phyloP scores from a whole-genome alignment of 1,140 invertebrate species.

The Pseudomyrmex dendroicus region DNA sequence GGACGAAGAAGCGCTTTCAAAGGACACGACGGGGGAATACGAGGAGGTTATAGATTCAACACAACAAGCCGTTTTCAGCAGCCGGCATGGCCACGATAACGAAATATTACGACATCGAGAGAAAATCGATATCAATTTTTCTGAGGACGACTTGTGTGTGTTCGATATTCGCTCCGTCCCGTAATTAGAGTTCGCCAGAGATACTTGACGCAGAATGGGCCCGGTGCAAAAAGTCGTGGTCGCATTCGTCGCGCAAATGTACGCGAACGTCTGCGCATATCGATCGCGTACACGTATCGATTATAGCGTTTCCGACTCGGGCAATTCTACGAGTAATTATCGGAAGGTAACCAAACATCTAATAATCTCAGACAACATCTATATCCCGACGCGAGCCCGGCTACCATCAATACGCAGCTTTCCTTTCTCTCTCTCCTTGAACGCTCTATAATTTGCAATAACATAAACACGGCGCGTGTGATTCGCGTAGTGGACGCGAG shows the following conservation, averaged over 20 bases:
- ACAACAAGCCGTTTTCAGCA: slow-evolving; percentile 59
- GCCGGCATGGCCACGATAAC: slow-evolving; percentile 29
- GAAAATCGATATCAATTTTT: slow-evolving; percentile 69
- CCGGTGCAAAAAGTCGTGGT: background rate
- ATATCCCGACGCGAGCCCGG: slow-evolving; percentile 38
- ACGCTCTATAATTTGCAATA: slow-evolving; percentile 59
- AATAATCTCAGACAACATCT: slow-evolving; percentile 72
- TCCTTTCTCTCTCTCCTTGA: background rate
- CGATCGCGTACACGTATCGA: slow-evolving; percentile 62
- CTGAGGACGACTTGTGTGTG: slow-evolving; percentile 42
- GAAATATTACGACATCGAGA: slow-evolving; percentile 66
- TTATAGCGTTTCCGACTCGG: slow-evolving; percentile 56
- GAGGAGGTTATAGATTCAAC: background rate
- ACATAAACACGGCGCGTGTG: slow-evolving; percentile 22
- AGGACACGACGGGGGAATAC: background rate
- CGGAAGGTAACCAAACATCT: slow-evolving; percentile 74
- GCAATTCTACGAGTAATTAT: slow-evolving; percentile 76
- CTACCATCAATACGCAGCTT: background rate
- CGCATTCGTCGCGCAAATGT: background rate
- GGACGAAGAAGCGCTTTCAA: slow-evolving; percentile 19
- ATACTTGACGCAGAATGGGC: slow-evolving; percentile 37
- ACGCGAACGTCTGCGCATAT: slow-evolving; percentile 26
- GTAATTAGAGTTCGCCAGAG: slow-evolving; percentile 67
- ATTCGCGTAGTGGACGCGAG: slow-evolving; percentile 19
- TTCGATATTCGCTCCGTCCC: slow-evolving; percentile 37